Percentiles rank a stretch among this genome's conserved stretches.
Evolutionary conservation across 2,888 invertebrate species (phyloP).

Genomic region (Sepioteuthis lessoniana): DNA sequence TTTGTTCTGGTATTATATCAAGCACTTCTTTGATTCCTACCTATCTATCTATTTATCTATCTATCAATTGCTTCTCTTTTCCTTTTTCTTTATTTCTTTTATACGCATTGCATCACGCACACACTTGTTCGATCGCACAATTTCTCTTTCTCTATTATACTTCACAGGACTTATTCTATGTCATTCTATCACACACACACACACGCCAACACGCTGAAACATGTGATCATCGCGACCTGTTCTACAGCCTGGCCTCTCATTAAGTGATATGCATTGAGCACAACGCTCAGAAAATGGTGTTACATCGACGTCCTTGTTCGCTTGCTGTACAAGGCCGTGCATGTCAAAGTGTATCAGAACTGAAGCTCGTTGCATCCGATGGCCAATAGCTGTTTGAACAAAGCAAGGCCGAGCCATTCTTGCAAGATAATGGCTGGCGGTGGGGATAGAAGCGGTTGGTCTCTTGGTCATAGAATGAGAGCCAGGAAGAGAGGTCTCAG

Average conservation of each 20-base stretch:
- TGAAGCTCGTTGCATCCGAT: background rate
- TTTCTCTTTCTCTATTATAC: background rate
- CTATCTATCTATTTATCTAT: background rate
- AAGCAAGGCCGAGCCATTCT: background rate
- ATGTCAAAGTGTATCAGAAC: constrained; percentile 33
- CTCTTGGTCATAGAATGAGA: background rate
- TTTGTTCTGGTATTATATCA: no score
- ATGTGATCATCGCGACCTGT: background rate
- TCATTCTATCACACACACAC: background rate
- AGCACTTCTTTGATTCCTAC: no score
- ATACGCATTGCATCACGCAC: background rate
- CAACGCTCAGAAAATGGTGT: background rate
- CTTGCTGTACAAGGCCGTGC: background rate
- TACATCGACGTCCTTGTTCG: background rate
- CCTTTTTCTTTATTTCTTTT: background rate
- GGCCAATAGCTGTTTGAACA: background rate
- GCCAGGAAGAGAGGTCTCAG: background rate
- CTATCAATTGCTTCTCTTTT: no score
- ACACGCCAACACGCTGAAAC: background rate
- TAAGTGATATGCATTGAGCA: background rate
- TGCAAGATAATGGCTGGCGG: constrained; percentile 20
- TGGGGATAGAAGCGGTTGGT: background rate
- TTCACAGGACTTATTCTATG: background rate
- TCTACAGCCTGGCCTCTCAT: background rate
- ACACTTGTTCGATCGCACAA: background rate